Percentiles rank a stretch among this genome's conserved stretches.
Evolutionary conservation across 2,888 invertebrate species (phyloP).

Genomic region (Netelia fuscicornis): DNA sequence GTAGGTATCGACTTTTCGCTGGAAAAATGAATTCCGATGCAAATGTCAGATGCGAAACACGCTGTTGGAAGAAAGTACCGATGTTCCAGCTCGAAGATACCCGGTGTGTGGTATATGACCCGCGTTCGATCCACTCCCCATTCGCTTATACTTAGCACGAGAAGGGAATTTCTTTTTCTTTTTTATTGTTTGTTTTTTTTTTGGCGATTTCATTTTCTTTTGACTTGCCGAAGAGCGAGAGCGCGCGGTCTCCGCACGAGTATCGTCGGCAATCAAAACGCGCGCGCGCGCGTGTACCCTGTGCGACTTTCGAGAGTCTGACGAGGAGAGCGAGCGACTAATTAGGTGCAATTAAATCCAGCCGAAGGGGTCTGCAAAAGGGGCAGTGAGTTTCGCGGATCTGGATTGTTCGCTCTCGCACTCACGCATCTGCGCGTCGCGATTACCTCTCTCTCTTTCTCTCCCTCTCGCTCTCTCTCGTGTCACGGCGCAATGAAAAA

Average conservation of each 20-base stretch:
- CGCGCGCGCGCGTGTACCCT: constrained; percentile 16
- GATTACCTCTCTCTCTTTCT: no score
- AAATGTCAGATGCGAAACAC: background rate
- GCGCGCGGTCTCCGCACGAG: constrained; percentile 13
- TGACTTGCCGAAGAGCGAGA: constrained; percentile 48
- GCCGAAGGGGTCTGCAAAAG: constrained; percentile 70
- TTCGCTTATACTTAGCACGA: constrained; percentile 6
- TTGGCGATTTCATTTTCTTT: constrained; percentile 21
- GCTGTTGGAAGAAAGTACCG: constrained; percentile 10
- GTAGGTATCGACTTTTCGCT: background rate
- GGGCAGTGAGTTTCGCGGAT: constrained; percentile 55
- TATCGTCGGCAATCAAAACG: constrained; percentile 68
- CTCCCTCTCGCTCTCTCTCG: constrained; percentile 32
- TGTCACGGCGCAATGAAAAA: constrained; percentile 69
- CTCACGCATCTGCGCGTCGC: constrained; percentile 58
- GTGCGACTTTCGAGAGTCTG: constrained; percentile 70
- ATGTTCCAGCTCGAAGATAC: background rate
- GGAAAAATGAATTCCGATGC: background rate
- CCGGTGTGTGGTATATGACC: constrained; percentile 34
- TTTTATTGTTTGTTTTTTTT: constrained; percentile 8
- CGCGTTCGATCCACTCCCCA: constrained; percentile 4
- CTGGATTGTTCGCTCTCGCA: constrained; percentile 51
- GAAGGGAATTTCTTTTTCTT: constrained; percentile 2
- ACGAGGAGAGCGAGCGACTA: constrained; percentile 72
- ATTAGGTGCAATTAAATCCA: constrained; percentile 81